phyloP scores from a whole-genome alignment of 2,797 vertebrate genomes.

The Mormyrus hasselquistii region DNA sequence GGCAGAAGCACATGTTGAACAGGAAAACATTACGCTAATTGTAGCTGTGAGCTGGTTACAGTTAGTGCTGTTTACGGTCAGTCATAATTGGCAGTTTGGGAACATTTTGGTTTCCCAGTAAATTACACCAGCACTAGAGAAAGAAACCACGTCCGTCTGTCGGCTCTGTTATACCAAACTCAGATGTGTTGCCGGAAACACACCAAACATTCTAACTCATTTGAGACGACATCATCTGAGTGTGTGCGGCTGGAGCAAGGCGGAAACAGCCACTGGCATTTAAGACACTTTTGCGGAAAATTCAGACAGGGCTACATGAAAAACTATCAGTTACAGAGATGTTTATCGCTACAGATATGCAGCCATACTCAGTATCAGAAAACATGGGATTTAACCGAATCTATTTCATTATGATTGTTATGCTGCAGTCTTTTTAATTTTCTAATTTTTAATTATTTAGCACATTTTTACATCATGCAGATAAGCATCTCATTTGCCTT shows the following conservation, averaged over 20 bases:
- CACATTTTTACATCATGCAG: neutral
- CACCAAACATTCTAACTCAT: neutral
- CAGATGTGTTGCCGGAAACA: neutral
- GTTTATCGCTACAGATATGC: neutral
- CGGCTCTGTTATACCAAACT: neutral
- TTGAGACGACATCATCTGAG: neutral
- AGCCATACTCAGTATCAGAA: neutral
- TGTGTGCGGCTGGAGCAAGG: neutral
- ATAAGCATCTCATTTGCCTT: neutral
- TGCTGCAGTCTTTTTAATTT: neutral
- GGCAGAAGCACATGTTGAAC: neutral
- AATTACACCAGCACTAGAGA: neutral
- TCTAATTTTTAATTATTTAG: neutral
- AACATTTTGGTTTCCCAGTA: neutral
- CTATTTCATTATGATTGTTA: neutral
- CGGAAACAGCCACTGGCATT: neutral
- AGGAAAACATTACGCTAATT: neutral
- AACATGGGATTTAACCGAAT: neutral
- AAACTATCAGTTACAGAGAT: neutral
- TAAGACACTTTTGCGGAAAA: neutral
- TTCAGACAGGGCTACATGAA: neutral
- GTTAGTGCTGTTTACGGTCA: neutral
- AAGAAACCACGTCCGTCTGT: neutral
- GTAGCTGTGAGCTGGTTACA: neutral
- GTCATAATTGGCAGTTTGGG: neutral